Evolutionary conservation across 2,888 invertebrate species (phyloP).

Genomic region (Neoascia interrupta): DNA sequence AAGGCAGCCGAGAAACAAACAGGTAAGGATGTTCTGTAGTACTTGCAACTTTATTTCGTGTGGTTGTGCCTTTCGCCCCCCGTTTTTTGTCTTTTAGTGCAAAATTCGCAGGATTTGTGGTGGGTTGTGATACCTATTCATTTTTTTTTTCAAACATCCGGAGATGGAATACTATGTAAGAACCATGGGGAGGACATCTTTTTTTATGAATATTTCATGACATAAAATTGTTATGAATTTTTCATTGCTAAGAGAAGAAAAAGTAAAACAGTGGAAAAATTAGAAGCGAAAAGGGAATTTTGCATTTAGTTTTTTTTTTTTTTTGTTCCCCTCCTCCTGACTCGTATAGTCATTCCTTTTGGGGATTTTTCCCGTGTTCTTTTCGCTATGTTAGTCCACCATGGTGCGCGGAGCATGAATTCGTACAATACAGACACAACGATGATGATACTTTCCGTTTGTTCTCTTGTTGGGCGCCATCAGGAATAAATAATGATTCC

Average conservation of each 20-base stretch:
- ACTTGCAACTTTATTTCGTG: background rate
- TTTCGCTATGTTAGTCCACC: no score
- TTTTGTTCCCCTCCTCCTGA: no score
- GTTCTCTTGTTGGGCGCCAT: conserved; percentile 4
- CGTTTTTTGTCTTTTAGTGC: background rate
- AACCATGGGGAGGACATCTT: conserved; percentile 27
- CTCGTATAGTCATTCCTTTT: no score
- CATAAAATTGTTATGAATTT: conserved; percentile 69
- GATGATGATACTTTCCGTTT: conserved; percentile 19
- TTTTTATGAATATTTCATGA: conserved; percentile 70
- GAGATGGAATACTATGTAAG: conserved; percentile 20
- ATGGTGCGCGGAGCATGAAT: no score
- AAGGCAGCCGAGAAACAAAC: conserved; percentile 89
- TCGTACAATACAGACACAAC: conserved; percentile 5
- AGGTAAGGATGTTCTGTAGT: conserved; percentile 80
- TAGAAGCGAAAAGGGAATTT: conserved; percentile 38
- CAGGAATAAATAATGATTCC: conserved; percentile 54
- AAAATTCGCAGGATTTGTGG: conserved; percentile 2
- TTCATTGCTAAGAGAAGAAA: conserved; percentile 49
- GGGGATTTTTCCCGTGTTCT: no score
- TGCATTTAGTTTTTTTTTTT: conserved; percentile 23
- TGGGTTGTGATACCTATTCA: background rate
- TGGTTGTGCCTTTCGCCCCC: background rate
- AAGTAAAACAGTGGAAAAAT: conserved; percentile 53
- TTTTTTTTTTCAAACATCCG: conserved; percentile 26